These are phyloP conservation scores for Phataginus tricuspis DNA, from an alignment of 2,797 vertebrate species.

Conservation along the genomic window DNA sequence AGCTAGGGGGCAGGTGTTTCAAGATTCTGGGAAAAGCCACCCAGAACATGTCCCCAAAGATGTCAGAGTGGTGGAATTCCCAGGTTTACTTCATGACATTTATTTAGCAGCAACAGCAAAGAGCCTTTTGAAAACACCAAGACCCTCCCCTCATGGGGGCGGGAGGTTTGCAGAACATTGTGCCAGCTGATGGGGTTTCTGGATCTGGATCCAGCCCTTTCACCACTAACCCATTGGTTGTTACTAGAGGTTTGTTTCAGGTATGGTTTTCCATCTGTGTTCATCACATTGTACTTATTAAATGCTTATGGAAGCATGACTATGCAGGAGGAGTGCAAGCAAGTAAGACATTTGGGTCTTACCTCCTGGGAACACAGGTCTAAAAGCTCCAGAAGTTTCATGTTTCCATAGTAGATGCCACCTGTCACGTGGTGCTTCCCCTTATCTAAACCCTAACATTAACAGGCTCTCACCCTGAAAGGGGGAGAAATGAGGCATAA, in stretches of 20 bases:
- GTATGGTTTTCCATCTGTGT: conserved; percentile 54
- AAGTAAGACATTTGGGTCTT: conserved; percentile 44
- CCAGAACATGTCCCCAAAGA: neutral
- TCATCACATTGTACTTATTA: neutral
- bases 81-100: neutral
- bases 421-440: conserved; percentile 53
- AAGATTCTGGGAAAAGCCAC: neutral
- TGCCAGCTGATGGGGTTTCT: neutral
- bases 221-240: neutral
- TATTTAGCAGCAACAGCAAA: neutral
- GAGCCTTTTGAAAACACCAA: neutral
- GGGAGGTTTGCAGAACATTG: neutral
- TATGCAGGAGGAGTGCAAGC: conserved; percentile 32
- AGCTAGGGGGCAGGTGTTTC: neutral
- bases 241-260: conserved; percentile 26
- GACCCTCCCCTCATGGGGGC: neutral
- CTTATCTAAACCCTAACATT: conserved; percentile 75
- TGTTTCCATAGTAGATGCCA: conserved; percentile 35
- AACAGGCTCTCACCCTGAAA: conserved; percentile 82
- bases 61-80: neutral
- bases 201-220: neutral
- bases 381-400: conserved; percentile 63
- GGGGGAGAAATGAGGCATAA: conserved; percentile 79
- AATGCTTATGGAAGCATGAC: conserved; percentile 66
- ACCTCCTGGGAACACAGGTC: conserved; percentile 59